phyloP scores from a whole-genome alignment of 2,113 vertebrate genomes.

The Lucifuga dentata region DNA sequence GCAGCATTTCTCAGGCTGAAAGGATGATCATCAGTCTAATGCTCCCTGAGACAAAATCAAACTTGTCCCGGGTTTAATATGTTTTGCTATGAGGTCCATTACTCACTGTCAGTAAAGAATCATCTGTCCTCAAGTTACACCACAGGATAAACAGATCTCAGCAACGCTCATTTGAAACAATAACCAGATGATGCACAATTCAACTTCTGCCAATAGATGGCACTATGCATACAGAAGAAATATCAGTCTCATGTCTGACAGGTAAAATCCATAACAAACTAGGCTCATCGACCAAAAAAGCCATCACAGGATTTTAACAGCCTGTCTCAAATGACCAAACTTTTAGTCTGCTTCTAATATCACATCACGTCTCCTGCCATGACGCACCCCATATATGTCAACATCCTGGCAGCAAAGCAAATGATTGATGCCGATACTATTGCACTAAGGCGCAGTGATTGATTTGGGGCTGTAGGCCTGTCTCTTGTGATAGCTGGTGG shows the following conservation, averaged over 20 bases:
- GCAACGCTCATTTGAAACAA: slow-evolving; percentile 15
- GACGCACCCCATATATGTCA: slow-evolving; percentile 1
- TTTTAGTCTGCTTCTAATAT: background rate
- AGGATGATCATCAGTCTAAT: slow-evolving; percentile 45
- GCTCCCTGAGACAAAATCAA: slow-evolving; percentile 44
- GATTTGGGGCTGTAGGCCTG: slow-evolving; percentile 11
- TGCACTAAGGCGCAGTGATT: background rate
- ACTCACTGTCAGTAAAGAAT: slow-evolving; percentile 21
- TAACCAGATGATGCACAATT: background rate
- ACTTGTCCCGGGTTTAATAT: slow-evolving; percentile 40
- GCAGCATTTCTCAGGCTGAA: slow-evolving; percentile 53
- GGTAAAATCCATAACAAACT: slow-evolving; percentile 2
- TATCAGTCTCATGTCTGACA: background rate
- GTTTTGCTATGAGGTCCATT: slow-evolving; percentile 14
- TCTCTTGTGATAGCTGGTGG: slow-evolving; percentile 24
- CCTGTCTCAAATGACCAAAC: background rate
- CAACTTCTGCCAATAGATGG: slow-evolving; percentile 61
- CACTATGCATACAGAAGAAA: slow-evolving; percentile 39
- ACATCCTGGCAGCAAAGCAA: background rate
- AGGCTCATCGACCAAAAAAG: background rate
- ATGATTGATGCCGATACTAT: background rate
- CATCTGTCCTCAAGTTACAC: slow-evolving; percentile 27
- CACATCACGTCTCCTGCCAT: slow-evolving; percentile 5
- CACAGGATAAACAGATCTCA: slow-evolving; percentile 33
- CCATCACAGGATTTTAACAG: background rate